Conservation (phyloP, 2,113 vertebrate species). For the Malurus melanocephalus region DNA sequence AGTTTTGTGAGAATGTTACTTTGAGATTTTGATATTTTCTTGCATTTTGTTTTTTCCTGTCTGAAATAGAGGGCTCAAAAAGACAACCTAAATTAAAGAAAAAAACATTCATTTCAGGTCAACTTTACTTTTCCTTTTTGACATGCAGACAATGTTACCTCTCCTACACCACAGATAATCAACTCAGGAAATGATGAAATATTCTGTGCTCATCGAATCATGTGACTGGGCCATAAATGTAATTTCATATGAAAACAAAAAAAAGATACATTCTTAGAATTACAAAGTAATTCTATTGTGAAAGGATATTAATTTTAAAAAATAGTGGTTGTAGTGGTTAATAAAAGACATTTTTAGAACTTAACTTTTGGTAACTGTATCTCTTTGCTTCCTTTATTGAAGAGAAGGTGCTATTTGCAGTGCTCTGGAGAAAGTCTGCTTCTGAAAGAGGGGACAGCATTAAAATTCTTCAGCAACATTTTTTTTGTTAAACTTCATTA, state of each 20-base stretch:
- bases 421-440: background rate
- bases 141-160: background rate
- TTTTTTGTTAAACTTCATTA: constrained; percentile 64
- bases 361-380: background rate
- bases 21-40: background rate
- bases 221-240: background rate
- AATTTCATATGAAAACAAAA: background rate
- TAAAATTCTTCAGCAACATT: constrained; percentile 51
- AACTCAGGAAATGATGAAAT: background rate
- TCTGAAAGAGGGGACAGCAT: background rate
- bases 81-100: background rate
- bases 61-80: background rate
- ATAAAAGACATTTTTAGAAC: background rate
- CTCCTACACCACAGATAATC: background rate
- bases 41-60: background rate
- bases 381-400: background rate
- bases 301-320: background rate
- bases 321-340: background rate
- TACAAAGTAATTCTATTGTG: background rate
- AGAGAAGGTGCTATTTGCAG: constrained; percentile 13
- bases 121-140: background rate
- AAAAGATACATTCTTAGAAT: background rate
- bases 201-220: background rate
- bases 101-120: background rate
- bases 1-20: background rate